phyloP scores from a whole-genome alignment of 2,113 vertebrate genomes.

The Cephalopterus ornatus region DNA sequence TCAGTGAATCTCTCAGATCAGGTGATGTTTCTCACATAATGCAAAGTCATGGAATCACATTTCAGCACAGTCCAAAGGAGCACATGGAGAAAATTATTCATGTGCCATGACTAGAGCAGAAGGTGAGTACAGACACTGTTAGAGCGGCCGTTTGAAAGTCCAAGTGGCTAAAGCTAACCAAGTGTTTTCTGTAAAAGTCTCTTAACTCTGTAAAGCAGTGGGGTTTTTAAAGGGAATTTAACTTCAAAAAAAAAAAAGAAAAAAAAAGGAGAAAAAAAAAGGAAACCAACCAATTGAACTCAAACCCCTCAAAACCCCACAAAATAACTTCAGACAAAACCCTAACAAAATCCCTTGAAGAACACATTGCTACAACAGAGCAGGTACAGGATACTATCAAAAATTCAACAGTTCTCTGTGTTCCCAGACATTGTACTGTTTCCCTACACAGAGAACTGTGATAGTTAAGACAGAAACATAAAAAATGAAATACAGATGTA shows the following conservation, averaged over 20 bases:
- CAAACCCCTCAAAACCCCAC: rapidly evolving
- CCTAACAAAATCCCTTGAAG: neutral
- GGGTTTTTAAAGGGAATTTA: neutral
- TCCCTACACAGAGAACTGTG: neutral
- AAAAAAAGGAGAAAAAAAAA: neutral
- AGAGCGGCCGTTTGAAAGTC: neutral
- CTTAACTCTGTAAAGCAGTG: neutral
- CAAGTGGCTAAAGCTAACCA: neutral
- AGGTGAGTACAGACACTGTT: neutral
- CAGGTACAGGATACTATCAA: neutral
- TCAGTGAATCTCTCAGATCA: neutral
- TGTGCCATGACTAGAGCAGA: neutral
- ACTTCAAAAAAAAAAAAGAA: neutral
- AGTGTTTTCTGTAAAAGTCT: neutral
- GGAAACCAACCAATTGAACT: neutral
- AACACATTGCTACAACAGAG: neutral
- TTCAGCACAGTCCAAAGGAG: neutral
- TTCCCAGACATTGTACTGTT: neutral
- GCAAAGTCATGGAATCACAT: neutral
- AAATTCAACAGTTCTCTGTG: neutral
- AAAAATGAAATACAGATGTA: neutral
- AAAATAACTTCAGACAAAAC: neutral
- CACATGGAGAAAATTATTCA: neutral
- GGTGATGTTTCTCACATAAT: neutral
- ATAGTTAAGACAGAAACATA: neutral